Evolutionary conservation across 1,140 invertebrate species (phyloP), one percentile per base, ranked within the genome.

Genomic region (Lepidurus arcticus): DNA sequence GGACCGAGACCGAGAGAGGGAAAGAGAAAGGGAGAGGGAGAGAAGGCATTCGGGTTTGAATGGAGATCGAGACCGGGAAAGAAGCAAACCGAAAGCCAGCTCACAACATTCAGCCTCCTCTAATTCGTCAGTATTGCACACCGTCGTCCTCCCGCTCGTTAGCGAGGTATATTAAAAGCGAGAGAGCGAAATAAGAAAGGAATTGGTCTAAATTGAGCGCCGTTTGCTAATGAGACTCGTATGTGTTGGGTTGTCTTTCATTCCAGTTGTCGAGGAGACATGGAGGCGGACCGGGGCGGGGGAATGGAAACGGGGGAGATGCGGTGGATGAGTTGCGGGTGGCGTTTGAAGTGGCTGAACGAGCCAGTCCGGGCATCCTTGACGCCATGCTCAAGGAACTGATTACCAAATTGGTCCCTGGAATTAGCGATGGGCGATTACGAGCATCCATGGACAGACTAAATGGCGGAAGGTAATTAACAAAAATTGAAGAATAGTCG

Each of bases 311-410:
- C 81, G 87, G 86, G 79, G 87, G 85, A 81, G 89, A 91, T 82
- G 89, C 90, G 80, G 89, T 94, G 80, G 92, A 94, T 81, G 93
- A 95, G 83, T 86, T 95, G 76, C 91, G 90, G 84, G 90, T 89
- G 81, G 92, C 93, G 44, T 94, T 95, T 85, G 93, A 95, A 83
- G 84, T 92, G 81, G 93, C 93, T 13, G 93, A 95, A 84, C 87
- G 91, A 82, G 89, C 90, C 76, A 92, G 91, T 85, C 92, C 93
- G 0, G 93, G 93, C 65, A 91, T 94, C 81, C 91, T 90, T 81
- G 92, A 93, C 83, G 87, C 90, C 81, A 91, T 95, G 81, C 88
- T 94, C 78, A 88, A 89, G 82, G 92, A 94, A 84, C 87, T 95
- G 78, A 86, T 94, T 76, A 88, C 90, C 81, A 90, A 91, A 84